Evolutionary conservation across 2,888 invertebrate genomes (phyloP), one percentile per base, ranked within the genome.

Genomic region (Caenorhabditis angaria): DNA sequence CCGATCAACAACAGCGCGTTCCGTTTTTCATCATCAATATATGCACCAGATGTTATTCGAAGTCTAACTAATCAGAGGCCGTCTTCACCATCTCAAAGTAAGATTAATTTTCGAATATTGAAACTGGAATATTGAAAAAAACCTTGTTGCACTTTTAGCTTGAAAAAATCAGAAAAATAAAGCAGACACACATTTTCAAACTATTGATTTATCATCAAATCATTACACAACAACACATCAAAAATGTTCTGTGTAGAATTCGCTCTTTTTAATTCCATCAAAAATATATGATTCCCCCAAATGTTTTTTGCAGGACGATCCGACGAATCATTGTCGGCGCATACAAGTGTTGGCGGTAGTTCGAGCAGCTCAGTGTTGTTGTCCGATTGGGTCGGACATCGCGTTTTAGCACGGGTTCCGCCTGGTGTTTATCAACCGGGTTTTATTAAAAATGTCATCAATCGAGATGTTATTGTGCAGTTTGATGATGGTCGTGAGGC

Each of bases 361-460:
- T 47, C 47, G 22, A 27, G 24, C 24, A 35, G 22, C 47, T 47
- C 58, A 58, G 58, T 58, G n/a, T 58, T 58, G 58, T 58, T 83
- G 55, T n/a, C 55, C 53, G 83, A 82, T 29, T 83, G 83, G 83
- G 50, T 71, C 24, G 80, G 78, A 8, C 48, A 75, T 50, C 76
- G 83, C 12, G 79, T 83, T n/a, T 65, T 82, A 64, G 81, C 78
- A 61, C 65, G 77, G 55, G 70, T 76, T 47, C 76, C 82, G 47
- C 65, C 75, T 47, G 72, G 70, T 51, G 59, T 65, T 35, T 83
- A 75, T 66, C 69, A 62, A 18, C 69, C 79, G 61, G 83, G 82
- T 51, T 65, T 35, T 54, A 66, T 83, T 35, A 76, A 71, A 51
- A 50, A 55, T 10, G 74, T 74, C 24, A 28, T 56, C 12, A 65